A percentile compares a stretch with the other conserved stretches of the same genome.
phyloP scores from a whole-genome alignment of 2,113 vertebrate genomes.

The Panthera leo region DNA sequence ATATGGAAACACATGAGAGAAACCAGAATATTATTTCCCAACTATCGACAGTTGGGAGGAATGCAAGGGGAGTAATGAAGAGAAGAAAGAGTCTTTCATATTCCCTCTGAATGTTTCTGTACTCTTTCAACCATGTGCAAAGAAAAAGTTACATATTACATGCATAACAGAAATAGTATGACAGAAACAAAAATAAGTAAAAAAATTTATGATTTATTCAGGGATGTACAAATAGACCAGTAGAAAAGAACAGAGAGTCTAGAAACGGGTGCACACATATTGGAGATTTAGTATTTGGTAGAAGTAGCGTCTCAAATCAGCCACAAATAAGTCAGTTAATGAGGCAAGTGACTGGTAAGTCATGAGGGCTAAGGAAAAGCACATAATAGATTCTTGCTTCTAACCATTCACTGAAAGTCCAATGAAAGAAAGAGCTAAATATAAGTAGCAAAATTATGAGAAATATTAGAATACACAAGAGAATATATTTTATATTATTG shows the following conservation, averaged over 20 bases:
- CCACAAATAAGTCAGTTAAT: background rate
- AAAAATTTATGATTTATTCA: background rate
- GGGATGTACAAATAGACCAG: background rate
- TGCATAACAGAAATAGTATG: conserved; percentile 30
- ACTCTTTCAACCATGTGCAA: conserved; percentile 39
- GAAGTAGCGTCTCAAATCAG: background rate
- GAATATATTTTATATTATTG: background rate
- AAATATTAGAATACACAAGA: background rate
- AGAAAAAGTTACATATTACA: conserved; percentile 32
- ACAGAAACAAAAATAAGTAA: background rate
- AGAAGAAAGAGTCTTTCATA: conserved; percentile 44
- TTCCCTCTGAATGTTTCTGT: conserved; percentile 50
- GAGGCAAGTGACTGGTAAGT: background rate
- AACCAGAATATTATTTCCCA: conserved; percentile 17
- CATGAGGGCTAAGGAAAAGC: background rate
- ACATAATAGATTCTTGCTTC: background rate
- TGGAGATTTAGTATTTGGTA: background rate
- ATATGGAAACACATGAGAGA: conserved; percentile 39
- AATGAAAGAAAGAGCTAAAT: background rate
- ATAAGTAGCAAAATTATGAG: background rate
- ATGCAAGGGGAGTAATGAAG: background rate
- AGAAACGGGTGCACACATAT: background rate
- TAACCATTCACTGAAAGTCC: background rate
- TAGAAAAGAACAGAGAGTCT: background rate
- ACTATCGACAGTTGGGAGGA: background rate